Evolutionary conservation across 2,797 vertebrate species (phyloP).

Genomic region (Chaenodraco wilsoni): DNA sequence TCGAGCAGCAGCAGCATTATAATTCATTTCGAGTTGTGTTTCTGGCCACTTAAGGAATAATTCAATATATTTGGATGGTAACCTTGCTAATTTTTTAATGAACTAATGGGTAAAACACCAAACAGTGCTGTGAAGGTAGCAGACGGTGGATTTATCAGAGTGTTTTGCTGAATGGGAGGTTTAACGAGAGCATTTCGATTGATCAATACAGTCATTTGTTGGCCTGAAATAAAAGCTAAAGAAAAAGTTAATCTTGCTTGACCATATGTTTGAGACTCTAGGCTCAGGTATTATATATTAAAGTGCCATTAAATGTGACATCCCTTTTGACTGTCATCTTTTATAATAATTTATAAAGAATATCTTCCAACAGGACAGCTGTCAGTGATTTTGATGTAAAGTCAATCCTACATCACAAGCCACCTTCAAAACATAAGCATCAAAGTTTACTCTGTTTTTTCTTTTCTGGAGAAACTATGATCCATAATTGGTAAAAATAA

Average conservation of each 20-base stretch:
- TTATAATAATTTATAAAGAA: background rate
- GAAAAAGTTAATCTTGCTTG: background rate
- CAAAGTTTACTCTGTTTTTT: constrained; percentile 37
- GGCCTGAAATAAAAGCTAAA: background rate
- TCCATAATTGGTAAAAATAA: constrained; percentile 53
- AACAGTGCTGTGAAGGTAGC: too few species aligned
- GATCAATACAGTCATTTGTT: background rate
- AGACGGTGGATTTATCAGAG: background rate
- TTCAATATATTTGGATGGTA: background rate
- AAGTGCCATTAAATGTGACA: background rate
- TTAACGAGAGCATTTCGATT: constrained; percentile 10
- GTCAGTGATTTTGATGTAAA: constrained; percentile 33
- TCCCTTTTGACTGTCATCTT: constrained; percentile 32
- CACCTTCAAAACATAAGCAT: constrained; percentile 43
- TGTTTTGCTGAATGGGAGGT: background rate
- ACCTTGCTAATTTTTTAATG: background rate
- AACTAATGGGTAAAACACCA: background rate
- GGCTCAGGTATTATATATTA: background rate
- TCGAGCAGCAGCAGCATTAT: background rate
- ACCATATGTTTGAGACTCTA: background rate
- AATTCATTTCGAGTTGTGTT: background rate
- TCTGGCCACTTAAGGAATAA: constrained; percentile 1
- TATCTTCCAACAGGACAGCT: constrained; percentile 34
- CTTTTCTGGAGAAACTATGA: constrained; percentile 50
- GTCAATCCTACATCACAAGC: constrained; percentile 35